These are phyloP conservation scores for Hucho hucho DNA, from an alignment of 2,113 vertebrate genomes.

Conservation along the genomic window DNA sequence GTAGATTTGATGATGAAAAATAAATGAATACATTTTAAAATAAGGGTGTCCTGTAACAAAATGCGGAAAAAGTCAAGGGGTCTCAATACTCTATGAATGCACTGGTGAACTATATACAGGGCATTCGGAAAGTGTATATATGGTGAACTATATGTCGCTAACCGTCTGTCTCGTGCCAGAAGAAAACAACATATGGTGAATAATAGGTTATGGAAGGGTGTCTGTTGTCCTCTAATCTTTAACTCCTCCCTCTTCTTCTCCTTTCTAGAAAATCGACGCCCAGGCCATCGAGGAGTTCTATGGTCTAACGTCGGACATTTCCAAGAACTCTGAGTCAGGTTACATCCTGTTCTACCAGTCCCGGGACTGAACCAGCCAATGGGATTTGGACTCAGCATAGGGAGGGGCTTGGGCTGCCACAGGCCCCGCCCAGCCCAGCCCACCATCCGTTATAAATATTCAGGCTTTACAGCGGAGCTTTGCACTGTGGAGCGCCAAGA, in stretches of 20 bases:
- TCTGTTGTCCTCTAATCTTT: not conserved
- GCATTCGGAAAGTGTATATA: too few species aligned
- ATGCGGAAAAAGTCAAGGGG: too few species aligned
- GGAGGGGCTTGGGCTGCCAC: conserved; percentile 42
- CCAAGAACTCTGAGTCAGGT: conserved; percentile 92
- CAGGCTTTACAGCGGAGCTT: conserved; percentile 31
- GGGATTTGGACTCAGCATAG: conserved; percentile 51
- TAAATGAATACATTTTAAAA: too few species aligned
- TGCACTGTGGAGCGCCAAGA: conserved; percentile 46
- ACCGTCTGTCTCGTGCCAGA: too few species aligned
- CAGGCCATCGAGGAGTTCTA: conserved; percentile 95
- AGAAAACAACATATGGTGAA: too few species aligned
- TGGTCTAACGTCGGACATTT: conserved; percentile 91
- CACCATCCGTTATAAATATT: not conserved
- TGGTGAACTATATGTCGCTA: too few species aligned
- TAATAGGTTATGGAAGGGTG: too few species aligned
- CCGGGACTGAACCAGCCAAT: conserved; percentile 78
- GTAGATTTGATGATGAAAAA: too few species aligned
- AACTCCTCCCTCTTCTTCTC: not conserved
- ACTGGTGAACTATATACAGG: too few species aligned
- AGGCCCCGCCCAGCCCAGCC: not conserved
- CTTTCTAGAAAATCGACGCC: conserved; percentile 86
- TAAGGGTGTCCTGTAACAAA: too few species aligned
- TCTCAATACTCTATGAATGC: too few species aligned
- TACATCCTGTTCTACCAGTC: conserved; percentile 96